Base-by-base conservation (phyloP, 1,140 invertebrate species). In the Temnothorax curvispinosus region DNA sequence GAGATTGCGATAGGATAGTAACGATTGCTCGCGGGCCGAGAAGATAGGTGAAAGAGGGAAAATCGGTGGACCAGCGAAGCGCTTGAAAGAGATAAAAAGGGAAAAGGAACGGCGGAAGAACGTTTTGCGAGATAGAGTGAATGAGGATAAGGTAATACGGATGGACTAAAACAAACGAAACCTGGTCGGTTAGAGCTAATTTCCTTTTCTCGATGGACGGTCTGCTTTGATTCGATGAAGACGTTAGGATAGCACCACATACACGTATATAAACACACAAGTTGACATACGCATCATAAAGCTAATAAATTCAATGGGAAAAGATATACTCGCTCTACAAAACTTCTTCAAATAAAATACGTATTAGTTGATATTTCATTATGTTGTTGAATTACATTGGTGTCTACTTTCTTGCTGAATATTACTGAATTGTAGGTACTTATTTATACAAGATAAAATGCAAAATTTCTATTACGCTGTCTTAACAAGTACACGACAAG, bases 1-100 rank as follows among this genome's bases (percentile, higher is more conserved):
- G 90, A 92, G 87, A 87, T 89, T 88, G 88, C 88, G 80, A 88
- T 85, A 86, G 88, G 90, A 69, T 88, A 88, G 80, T 82, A 85
- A 88, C 52, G 38, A 69, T 54, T 58, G 75, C 35, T 54, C 64
- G 82, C 47, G 64, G 35, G n/a, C 56, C 69, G 67, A 52, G 21
- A 50, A 50, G 54, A 11, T 74, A 75, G 50, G 44, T 44, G 71
- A 82, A 87, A 87, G 65, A 85, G 52, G 8, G 27, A 60, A 58
- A 86, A 78, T 62, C 56, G 60, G 41, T 35, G 54, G 52, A 50
- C 38, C 18, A 27, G 58, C 54, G 13, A 62, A 44, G 64, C 85
- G 75, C 44, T 69, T 54, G 41, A 64, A 71, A 71, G 27, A 84
- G 58, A 60, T 58, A 64, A 71, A 81, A 60, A 77, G 67, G 72